These are phyloP conservation scores for Tiaroga cobitis DNA, from an alignment of 2,797 vertebrate species.

Conservation along the genomic window DNA sequence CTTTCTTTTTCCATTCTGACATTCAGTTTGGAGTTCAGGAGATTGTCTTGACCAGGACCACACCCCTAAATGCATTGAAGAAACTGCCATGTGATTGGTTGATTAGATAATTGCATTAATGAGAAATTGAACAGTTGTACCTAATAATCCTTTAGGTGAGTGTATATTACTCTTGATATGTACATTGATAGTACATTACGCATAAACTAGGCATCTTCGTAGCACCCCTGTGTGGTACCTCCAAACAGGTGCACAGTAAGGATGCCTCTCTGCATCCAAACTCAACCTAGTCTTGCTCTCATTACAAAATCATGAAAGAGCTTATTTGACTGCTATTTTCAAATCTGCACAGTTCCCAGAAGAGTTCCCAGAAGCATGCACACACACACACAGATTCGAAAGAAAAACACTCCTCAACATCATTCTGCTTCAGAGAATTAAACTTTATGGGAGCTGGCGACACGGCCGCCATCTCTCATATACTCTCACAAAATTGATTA, in stretches of 20 bases:
- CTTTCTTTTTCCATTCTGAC: no score
- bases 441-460: conserved; percentile 66
- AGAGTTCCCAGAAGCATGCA: background rate
- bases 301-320: conserved; percentile 46
- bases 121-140: no score
- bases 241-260: conserved; percentile 35
- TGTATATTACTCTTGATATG: background rate
- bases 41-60: no score
- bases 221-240: conserved; percentile 68
- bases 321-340: conserved; percentile 13
- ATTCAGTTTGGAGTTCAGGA: no score
- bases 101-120: no score
- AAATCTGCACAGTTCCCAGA: conserved; percentile 35
- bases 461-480: conserved; percentile 45
- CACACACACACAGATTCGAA: background rate
- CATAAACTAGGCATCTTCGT: conserved; percentile 50
- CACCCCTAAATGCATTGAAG: no score
- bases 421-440: conserved; percentile 60
- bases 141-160: no score
- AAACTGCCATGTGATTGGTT: no score
- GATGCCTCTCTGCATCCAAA: conserved; percentile 6
- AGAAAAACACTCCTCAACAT: conserved; percentile 39
- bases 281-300: conserved; percentile 43
- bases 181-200: background rate
- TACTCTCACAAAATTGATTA: conserved; percentile 62